phyloP scores from a whole-genome alignment of 1,140 invertebrate genomes.

The Nasonia vitripennis region DNA sequence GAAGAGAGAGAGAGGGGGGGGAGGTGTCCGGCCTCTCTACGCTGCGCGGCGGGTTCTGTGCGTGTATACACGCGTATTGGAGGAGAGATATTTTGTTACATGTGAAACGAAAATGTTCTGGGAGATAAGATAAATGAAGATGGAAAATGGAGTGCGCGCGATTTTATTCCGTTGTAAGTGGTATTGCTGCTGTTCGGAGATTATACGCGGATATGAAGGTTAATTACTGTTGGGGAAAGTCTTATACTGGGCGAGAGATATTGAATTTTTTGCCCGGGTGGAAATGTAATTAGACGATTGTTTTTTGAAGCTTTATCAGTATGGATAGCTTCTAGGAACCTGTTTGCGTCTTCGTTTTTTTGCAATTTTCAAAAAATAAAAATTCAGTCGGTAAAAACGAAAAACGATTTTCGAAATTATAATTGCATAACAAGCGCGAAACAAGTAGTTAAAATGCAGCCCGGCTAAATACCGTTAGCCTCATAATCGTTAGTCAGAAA shows the following conservation, averaged over 20 bases:
- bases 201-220: background rate
- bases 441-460: background rate
- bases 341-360: too few relatives aligned
- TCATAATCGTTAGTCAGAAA: constrained; percentile 36
- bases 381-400: too few relatives aligned
- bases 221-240: background rate
- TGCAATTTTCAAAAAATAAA: too few relatives aligned
- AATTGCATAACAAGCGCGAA: background rate
- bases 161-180: background rate
- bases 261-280: background rate
- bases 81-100: background rate
- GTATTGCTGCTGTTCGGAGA: background rate
- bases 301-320: background rate
- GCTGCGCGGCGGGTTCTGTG: background rate
- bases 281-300: background rate
- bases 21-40: constrained; percentile 15
- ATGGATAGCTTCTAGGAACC: too few relatives aligned
- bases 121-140: constrained; percentile 11
- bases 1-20: background rate
- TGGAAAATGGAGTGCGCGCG: constrained; percentile 20
- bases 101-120: background rate
- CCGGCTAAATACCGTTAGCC: constrained; percentile 6
- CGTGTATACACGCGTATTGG: background rate
- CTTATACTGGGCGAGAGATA: background rate
- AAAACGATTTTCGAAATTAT: too few relatives aligned